Evolutionary conservation across 1,140 invertebrate species (phyloP).

Genomic region (Diachasma alloeum): DNA sequence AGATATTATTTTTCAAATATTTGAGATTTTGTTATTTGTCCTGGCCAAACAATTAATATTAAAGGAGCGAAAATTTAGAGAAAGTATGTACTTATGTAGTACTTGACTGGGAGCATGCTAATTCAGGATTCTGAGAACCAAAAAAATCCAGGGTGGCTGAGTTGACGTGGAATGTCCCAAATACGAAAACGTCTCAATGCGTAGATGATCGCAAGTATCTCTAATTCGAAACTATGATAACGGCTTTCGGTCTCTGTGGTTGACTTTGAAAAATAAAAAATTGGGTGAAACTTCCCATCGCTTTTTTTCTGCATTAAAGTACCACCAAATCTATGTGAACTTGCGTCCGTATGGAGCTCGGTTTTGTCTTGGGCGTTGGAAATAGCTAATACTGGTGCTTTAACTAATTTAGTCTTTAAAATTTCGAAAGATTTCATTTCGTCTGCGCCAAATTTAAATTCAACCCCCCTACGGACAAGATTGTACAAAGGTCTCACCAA

Average conservation of each 20-base stretch:
- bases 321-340: conserved; percentile 24
- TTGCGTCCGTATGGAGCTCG: conserved; percentile 48
- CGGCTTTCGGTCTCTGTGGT: conserved; percentile 19
- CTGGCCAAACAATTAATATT: too few relatives aligned
- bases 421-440: conserved; percentile 17
- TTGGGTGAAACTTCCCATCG: conserved; percentile 19
- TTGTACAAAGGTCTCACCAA: conserved; percentile 28
- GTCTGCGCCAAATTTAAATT: conserved; percentile 28
- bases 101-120: too few relatives aligned
- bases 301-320: conserved; percentile 26
- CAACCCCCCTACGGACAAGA: conserved; percentile 15
- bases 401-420: conserved; percentile 1
- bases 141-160: too few relatives aligned
- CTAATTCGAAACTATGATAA: conserved; percentile 33
- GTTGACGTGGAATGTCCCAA: too few relatives aligned
- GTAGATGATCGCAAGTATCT: conserved; percentile 30
- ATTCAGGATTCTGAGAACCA: too few relatives aligned
- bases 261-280: conserved; percentile 27
- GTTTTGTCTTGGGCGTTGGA: conserved; percentile 13
- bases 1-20: too few relatives aligned
- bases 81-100: too few relatives aligned
- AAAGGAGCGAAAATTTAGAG: too few relatives aligned
- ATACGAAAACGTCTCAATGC: conserved; percentile 26
- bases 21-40: too few relatives aligned
- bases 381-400: conserved; percentile 3